phyloP scores from a whole-genome alignment of 2,888 invertebrate genomes.

The Lingula anatina region DNA sequence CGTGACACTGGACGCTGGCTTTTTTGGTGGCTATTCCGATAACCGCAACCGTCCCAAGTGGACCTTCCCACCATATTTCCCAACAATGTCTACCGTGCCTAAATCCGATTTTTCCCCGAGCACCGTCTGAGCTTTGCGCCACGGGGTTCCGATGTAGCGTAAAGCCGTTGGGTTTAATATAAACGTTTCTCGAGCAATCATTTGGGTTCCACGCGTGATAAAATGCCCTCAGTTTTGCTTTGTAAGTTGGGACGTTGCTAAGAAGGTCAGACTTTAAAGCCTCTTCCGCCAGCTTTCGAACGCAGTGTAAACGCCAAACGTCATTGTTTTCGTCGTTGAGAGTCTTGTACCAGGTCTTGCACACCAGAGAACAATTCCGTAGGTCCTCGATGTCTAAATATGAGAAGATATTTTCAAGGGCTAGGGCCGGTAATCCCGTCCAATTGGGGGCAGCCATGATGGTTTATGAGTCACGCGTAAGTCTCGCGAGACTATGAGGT shows the following conservation, averaged over 20 bases:
- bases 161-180: conserved; percentile 93
- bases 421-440: conserved; percentile 27
- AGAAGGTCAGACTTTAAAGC: conserved; percentile 86
- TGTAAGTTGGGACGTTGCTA: conserved; percentile 81
- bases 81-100: conserved; percentile 89
- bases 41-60: conserved; percentile 95
- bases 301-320: conserved; percentile 88
- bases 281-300: conserved; percentile 79
- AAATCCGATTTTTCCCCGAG: conserved; percentile 79
- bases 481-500: too few relatives aligned
- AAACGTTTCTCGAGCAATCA: conserved; percentile 95
- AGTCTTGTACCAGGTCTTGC: conserved; percentile 87
- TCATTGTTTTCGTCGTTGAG: conserved; percentile 90
- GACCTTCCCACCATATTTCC: conserved; percentile 99
- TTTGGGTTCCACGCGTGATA: conserved; percentile 95
- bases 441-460: too few relatives aligned
- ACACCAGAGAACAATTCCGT: conserved; percentile 83
- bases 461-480: too few relatives aligned
- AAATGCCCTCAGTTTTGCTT: conserved; percentile 83
- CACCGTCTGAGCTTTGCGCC: conserved; percentile 94
- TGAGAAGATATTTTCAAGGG: conserved; percentile 62
- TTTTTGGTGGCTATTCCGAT: conserved; percentile 68
- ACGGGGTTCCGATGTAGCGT: conserved; percentile 97
- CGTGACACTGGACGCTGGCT: conserved; percentile 86
- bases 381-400: conserved; percentile 83